Conservation (phyloP, 37 sponge, comb jelly and placozoan genomes). For the Agelas oroides region DNA sequence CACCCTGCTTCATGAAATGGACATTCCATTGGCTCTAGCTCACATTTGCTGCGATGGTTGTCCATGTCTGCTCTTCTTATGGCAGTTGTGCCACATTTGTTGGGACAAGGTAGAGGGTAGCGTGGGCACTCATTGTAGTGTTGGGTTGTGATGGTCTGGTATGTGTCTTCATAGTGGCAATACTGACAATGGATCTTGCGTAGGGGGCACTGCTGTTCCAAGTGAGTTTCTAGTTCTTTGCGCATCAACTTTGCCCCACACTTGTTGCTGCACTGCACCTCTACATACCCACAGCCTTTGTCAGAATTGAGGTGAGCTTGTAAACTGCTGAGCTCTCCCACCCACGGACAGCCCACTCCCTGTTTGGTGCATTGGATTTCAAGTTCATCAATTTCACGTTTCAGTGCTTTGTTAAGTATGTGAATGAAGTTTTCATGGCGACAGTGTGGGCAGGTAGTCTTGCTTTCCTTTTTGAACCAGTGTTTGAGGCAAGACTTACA, state of each 20-base stretch:
- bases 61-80: neutral
- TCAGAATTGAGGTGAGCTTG: neutral
- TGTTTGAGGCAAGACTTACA: slow-evolving; percentile 11
- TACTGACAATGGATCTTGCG: slow-evolving; percentile 7
- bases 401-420: neutral
- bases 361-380: slow-evolving; percentile 1
- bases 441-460: neutral
- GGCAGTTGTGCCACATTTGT: slow-evolving; percentile 26
- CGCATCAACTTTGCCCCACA: neutral
- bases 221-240: neutral
- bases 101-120: slow-evolving; percentile 34
- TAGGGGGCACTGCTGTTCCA: neutral
- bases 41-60: neutral
- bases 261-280: neutral
- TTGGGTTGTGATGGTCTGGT: slow-evolving; percentile 8
- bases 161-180: neutral
- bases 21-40: slow-evolving; percentile 19
- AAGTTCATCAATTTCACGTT: slow-evolving; percentile 8
- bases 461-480: neutral
- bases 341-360: slow-evolving; percentile 3
- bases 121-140: slow-evolving; percentile 16
- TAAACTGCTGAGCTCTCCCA: neutral
- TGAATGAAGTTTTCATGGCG: neutral
- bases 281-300: slow-evolving; percentile 9
- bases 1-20: slow-evolving; percentile 15